Conservation (phyloP, 1,140 invertebrate species). For the Dufourea novaeangliae region DNA sequence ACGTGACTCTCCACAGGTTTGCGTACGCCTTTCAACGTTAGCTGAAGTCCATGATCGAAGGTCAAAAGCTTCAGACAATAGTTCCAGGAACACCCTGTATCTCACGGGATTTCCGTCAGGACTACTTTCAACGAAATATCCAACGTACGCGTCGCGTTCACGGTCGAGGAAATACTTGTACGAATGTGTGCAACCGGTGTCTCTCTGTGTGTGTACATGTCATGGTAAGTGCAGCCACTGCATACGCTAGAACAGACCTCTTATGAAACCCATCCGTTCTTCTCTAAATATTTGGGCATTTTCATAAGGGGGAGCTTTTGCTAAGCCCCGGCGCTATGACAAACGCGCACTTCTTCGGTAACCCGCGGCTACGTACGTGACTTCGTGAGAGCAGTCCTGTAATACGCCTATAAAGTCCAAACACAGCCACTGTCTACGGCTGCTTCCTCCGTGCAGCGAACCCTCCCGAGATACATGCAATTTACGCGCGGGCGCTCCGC, state of each 20-base stretch:
- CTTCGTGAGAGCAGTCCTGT: constrained; percentile 45
- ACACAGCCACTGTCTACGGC: constrained; percentile 6
- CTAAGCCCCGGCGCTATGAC: constrained; percentile 21
- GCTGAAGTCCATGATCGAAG: neutral
- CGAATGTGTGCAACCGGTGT: constrained; percentile 6
- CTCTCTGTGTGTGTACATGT: constrained; percentile 31
- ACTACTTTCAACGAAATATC: constrained; percentile 38
- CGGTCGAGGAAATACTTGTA: neutral
- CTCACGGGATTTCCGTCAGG: constrained; percentile 15
- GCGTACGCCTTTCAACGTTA: neutral
- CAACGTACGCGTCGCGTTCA: constrained; percentile 26
- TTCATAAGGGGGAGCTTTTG: constrained; percentile 43
- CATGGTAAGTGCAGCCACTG: constrained; percentile 36
- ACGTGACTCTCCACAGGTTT: neutral
- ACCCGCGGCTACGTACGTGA: constrained; percentile 40
- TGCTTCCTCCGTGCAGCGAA: constrained; percentile 14
- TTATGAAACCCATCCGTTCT: constrained; percentile 54
- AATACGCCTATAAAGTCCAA: constrained; percentile 56
- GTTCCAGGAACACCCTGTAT: neutral
- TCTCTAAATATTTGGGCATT: constrained; percentile 61
- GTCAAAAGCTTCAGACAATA: neutral
- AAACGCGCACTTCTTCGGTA: constrained; percentile 35
- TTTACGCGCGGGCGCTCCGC: constrained; percentile 26
- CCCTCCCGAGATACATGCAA: constrained; percentile 21
- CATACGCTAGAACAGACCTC: constrained; percentile 35